Evolutionary conservation across 2,888 invertebrate species (phyloP).

Genomic region (Dasypolia templi): DNA sequence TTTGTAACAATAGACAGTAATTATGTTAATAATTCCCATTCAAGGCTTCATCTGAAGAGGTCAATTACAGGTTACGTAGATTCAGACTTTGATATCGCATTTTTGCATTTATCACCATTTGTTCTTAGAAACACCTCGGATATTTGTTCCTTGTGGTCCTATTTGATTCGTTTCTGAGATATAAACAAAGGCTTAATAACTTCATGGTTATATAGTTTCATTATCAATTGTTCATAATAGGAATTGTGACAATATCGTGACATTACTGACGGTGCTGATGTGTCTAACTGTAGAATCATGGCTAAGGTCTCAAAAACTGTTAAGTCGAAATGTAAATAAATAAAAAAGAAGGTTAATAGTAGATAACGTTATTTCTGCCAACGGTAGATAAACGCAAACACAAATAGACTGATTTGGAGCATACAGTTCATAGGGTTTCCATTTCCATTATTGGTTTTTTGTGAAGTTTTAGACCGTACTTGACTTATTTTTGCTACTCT

Average conservation of each 20-base stretch:
- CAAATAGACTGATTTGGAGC: constrained; percentile 46
- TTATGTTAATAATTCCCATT: constrained; percentile 12
- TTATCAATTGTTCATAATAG: constrained; percentile 32
- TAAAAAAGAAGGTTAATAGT: constrained; percentile 60
- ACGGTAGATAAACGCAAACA: constrained; percentile 43
- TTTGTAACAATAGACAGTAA: constrained; percentile 18
- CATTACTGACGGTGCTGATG: constrained; percentile 38
- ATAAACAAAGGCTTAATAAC: not conserved
- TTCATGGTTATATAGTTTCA: constrained; percentile 33
- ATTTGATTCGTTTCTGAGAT: not conserved
- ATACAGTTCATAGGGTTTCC: constrained; percentile 40
- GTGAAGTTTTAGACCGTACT: not conserved
- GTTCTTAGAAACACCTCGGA: not conserved
- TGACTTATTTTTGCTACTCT: not conserved
- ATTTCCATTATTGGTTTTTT: not conserved
- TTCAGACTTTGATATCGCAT: not conserved
- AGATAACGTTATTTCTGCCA: constrained; percentile 45
- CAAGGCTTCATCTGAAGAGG: constrained; percentile 30
- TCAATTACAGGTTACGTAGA: constrained; percentile 20
- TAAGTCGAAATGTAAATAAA: constrained; percentile 53
- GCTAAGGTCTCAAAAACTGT: constrained; percentile 57
- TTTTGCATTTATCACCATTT: not conserved
- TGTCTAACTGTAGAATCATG: constrained; percentile 49
- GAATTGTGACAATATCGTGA: constrained; percentile 22
- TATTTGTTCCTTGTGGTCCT: no score